Conservation (phyloP, 2,797 vertebrate species). For the Alectoris magna region DNA sequence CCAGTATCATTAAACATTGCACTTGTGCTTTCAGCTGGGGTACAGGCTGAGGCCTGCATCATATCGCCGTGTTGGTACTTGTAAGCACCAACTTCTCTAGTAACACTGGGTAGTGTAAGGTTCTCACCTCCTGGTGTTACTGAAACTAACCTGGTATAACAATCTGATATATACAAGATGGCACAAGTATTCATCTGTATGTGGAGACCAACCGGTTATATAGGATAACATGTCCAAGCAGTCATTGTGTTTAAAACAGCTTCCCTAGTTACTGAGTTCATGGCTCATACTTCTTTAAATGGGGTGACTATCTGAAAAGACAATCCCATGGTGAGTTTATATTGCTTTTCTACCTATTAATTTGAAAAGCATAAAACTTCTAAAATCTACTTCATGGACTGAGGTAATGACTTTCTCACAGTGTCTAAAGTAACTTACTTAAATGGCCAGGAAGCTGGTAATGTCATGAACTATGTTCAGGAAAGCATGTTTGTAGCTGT, state of each 20-base stretch:
- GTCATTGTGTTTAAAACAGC: neutral
- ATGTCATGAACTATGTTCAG: neutral
- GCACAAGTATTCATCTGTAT: neutral
- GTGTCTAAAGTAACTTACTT: neutral
- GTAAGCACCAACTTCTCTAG: neutral
- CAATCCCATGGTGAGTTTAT: neutral
- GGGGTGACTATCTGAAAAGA: neutral
- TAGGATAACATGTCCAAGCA: neutral
- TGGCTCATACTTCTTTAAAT: neutral
- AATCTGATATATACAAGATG: neutral
- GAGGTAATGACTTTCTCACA: neutral
- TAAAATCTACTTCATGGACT: neutral
- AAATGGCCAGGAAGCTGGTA: neutral
- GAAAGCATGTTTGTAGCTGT: neutral
- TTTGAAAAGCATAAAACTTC: neutral
- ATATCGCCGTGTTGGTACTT: neutral
- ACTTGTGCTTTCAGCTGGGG: neutral
- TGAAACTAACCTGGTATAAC: neutral
- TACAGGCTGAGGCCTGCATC: neutral
- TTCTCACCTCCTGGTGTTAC: neutral
- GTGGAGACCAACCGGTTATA: neutral
- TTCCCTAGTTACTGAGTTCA: neutral
- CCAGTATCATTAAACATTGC: neutral
- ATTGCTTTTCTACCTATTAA: neutral
- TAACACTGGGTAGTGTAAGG: accelerated